Conservation (phyloP, 2,888 invertebrate genomes). For the Lithophane leautieri region DNA sequence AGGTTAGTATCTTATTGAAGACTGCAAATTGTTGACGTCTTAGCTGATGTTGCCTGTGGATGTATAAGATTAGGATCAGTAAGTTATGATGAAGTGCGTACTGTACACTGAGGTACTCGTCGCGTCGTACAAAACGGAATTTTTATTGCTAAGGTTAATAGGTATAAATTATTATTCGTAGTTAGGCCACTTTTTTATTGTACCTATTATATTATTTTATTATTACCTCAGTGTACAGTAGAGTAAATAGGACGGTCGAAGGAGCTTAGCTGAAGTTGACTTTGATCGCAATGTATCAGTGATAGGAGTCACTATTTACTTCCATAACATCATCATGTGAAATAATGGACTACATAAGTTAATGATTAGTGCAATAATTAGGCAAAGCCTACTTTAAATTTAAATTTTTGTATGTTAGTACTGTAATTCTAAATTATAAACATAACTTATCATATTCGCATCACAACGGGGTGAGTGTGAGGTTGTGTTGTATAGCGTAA, state of each 20-base stretch:
- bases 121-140: conserved; percentile 56
- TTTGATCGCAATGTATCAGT: conserved; percentile 60
- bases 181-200: conserved; percentile 55
- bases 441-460: conserved; percentile 68
- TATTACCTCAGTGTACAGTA: conserved; percentile 70
- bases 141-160: conserved; percentile 59
- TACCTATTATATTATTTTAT: conserved; percentile 52
- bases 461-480: conserved; percentile 66
- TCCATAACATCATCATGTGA: conserved; percentile 84
- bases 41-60: conserved; percentile 83
- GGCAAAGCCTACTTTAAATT: conserved; percentile 89
- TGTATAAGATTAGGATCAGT: conserved; percentile 78
- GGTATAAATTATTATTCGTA: conserved; percentile 62
- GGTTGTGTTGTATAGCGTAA: conserved; percentile 71
- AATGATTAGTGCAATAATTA: conserved; percentile 88
- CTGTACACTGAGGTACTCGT: conserved; percentile 72
- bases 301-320: conserved; percentile 74
- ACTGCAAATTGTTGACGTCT: conserved; percentile 88
- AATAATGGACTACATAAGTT: conserved; percentile 85
- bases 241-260: conserved; percentile 63
- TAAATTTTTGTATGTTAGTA: conserved; percentile 86
- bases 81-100: conserved; percentile 68
- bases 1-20: conserved; percentile 87
- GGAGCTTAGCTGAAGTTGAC: conserved; percentile 63
- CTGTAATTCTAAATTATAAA: conserved; percentile 81